Base-by-base conservation (phyloP, 2,888 invertebrate species). In the Caenorhabditis japonica region DNA sequence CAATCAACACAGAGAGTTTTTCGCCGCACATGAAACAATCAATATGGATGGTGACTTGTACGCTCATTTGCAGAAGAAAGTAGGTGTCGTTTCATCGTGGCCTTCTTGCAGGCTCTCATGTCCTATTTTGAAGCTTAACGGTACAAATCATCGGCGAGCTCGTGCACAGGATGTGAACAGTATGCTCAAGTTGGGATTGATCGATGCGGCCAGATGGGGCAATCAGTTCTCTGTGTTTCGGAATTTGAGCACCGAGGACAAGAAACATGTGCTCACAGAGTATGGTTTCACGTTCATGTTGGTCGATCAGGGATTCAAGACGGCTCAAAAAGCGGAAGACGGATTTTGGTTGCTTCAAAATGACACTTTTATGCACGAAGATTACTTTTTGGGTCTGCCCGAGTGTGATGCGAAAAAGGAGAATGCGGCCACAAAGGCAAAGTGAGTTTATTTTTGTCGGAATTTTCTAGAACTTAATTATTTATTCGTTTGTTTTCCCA, bases 231-330 rank as follows among this genome's bases (percentile, higher is more conserved):
- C 51, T 2, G 68, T 75, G 21, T 80, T 80, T 23, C 58, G 69
- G 30, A 33, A 44, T 0, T 44, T 76, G 30, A 44, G 41, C 21
- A 51, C 46, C 4, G 55, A 64, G 7, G 39, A 70, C 3, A 74
- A 81, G 72, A 79, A 77, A 34, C 58, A 73, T 39, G 61, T 81
- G 15, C 62, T 81, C 27, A 73, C 77, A 5, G 81, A 81, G 17
- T 81, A 55, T 38, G 75, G 74, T 8, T 69, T 81, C 55, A 80
- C 78, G 4, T 78, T 81, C 30, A 79, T 81, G 79, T 56, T 81
- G 1, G 74, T 81, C 15, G 80, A 81, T 68, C 81, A 81, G 41
- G 81, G 81, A 47, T 75, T 38, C 49, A 59, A 69, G 38, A 79
- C 79, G 46, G 53, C 75, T 15, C 51, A 58, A 15, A 59, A 56